These are phyloP conservation scores for Dryomyza anilis DNA, from an alignment of 2,888 invertebrate species.

Conservation along the genomic window DNA sequence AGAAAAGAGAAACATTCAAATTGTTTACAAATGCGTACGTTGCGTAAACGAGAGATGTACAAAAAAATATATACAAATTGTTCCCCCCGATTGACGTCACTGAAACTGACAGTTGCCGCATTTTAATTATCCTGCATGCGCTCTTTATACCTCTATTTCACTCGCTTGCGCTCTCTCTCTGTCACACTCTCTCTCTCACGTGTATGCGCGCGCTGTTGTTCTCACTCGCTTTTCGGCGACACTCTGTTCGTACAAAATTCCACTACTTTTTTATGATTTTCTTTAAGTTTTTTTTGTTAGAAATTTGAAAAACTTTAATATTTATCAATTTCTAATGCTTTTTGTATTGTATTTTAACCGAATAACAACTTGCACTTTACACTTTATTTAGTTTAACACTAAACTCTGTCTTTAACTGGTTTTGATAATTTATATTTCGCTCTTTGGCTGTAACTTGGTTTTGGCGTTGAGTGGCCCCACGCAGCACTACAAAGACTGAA, in stretches of 20 bases:
- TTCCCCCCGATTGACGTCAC: slow-evolving; percentile 17
- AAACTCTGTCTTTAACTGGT: too few relatives aligned
- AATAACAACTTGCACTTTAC: too few relatives aligned
- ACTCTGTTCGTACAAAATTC: neutral
- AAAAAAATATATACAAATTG: neutral
- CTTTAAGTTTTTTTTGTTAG: too few relatives aligned
- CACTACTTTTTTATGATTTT: too few relatives aligned
- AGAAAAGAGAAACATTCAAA: neutral
- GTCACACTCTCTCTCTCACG: neutral
- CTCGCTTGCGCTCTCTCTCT: neutral
- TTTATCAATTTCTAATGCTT: too few relatives aligned
- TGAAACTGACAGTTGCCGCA: neutral
- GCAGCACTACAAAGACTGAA: neutral
- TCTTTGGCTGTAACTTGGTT: neutral
- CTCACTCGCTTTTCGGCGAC: neutral
- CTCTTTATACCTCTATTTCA: neutral
- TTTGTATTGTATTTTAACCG: too few relatives aligned
- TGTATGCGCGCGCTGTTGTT: too few relatives aligned
- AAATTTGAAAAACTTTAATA: too few relatives aligned
- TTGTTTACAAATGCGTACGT: neutral
- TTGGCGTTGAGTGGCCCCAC: neutral
- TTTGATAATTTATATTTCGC: too few relatives aligned
- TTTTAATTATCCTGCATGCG: neutral
- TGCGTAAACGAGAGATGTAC: neutral
- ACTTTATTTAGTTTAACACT: too few relatives aligned